These are phyloP conservation scores for Clamator glandarius DNA, from an alignment of 2,797 vertebrate genomes.

Conservation along the genomic window DNA sequence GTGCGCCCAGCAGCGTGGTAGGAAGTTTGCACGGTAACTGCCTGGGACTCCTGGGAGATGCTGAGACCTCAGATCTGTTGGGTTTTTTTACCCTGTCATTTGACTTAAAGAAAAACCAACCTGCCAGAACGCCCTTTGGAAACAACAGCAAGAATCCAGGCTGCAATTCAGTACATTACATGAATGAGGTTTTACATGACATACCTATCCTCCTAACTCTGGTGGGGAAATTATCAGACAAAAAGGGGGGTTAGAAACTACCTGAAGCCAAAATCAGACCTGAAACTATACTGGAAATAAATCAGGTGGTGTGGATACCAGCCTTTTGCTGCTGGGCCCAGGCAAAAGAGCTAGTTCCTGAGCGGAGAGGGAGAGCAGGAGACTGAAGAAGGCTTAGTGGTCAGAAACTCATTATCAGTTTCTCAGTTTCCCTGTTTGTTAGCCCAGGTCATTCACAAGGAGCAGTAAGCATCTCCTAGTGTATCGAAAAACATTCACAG, in stretches of 20 bases:
- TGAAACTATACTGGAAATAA: not conserved
- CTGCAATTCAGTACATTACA: not conserved
- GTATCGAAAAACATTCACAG: conserved; percentile 43
- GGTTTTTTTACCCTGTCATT: not conserved
- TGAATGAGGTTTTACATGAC: not conserved
- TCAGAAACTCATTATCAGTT: not conserved
- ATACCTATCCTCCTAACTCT: not conserved
- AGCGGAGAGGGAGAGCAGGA: not conserved
- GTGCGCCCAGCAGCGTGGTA: not conserved
- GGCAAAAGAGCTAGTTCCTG: not conserved
- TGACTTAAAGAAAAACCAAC: not conserved
- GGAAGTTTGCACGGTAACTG: not conserved
- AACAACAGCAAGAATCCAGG: not conserved
- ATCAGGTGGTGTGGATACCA: not conserved
- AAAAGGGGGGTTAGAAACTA: not conserved
- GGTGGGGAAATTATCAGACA: no score
- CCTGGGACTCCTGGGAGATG: not conserved
- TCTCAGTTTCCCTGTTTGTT: not conserved
- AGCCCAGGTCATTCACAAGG: not conserved
- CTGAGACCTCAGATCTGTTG: not conserved
- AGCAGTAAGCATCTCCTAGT: conserved; percentile 11
- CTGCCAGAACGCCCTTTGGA: not conserved
- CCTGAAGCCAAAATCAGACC: not conserved
- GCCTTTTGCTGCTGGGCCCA: not conserved
- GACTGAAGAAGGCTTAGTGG: not conserved